phyloP scores from a whole-genome alignment of 64 coral and sea anemone genomes.

The Montipora sp. region DNA sequence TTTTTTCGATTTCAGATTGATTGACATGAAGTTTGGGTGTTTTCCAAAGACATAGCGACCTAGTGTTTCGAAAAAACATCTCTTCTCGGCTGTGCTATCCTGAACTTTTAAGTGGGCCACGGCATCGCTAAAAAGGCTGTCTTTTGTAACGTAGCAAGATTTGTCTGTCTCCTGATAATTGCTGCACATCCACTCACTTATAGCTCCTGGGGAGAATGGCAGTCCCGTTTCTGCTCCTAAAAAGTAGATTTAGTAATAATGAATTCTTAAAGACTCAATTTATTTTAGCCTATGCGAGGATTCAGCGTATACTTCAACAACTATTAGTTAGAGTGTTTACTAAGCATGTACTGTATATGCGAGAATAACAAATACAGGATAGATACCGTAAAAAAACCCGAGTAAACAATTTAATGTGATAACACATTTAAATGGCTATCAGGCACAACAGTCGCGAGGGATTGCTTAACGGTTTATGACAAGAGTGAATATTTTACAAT shows the following conservation, averaged over 20 bases:
- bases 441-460: neutral
- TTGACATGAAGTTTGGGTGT: conserved; percentile 12
- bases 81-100: conserved; percentile 9
- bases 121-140: conserved; percentile 5
- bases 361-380: neutral
- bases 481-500: neutral
- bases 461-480: neutral
- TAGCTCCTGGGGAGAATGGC: neutral
- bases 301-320: neutral
- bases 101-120: neutral
- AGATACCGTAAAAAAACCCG: neutral
- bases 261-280: neutral
- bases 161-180: conserved; percentile 3
- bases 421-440: conserved; percentile 5
- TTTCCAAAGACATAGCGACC: conserved; percentile 14
- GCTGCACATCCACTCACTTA: neutral
- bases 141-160: neutral
- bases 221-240: neutral
- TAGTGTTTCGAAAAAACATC: conserved; percentile 18
- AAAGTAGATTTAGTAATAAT: neutral
- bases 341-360: neutral
- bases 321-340: neutral
- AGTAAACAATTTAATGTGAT: neutral
- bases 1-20: conserved; percentile 19
- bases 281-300: neutral